Evolutionary conservation across 30 jellyfish, hydroid and myxozoan species (phyloP), one percentile per base, ranked within the genome.

Genomic region (Catostylus mosaicus): DNA sequence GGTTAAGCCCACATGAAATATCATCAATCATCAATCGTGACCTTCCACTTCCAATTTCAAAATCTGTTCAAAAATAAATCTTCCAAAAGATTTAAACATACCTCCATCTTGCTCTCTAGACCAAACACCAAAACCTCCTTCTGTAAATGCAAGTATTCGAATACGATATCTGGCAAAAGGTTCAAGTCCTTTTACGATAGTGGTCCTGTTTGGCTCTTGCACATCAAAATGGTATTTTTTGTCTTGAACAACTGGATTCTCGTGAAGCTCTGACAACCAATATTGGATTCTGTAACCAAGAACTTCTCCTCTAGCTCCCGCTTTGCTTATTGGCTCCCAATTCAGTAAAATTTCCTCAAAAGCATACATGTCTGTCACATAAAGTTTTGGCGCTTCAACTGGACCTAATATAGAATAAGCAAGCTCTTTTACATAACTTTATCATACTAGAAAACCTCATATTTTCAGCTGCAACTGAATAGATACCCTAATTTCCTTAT

Each of bases 111-210:
- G 34, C 4, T 12, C 2, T 1, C 23, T 36, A 9, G 90, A 80
- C 43, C 65, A 54, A 36, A 80, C 79, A 30, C 90, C 90, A 36
- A 80, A 47, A 16, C 90, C 90, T 10, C 84, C 90, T 51, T 80
- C 90, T 7, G 90, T 80, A 33, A 37, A 80, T 10, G 90, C 90
- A 32, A 11, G 37, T 29, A 80, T 66, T 5, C 68, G 63, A 38
- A 80, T 43, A 1, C 73, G 64, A 66, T 80, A 80, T 47, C 16
- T 51, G 16, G 76, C 80, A 51, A 19, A 80, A 27, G 90, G 77
- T 27, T 30, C 47, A 14, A 80, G 90, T 26, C 43, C 51, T 36
- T 66, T 37, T 9, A 80, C 31, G 1, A 37, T 27, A 0, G 24
- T 43, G 8, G 69, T 67, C 35, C 77, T 80, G 78, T 65, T 67